phyloP scores from a whole-genome alignment of 2,888 invertebrate genomes.

The Chrysolina oricalcia region DNA sequence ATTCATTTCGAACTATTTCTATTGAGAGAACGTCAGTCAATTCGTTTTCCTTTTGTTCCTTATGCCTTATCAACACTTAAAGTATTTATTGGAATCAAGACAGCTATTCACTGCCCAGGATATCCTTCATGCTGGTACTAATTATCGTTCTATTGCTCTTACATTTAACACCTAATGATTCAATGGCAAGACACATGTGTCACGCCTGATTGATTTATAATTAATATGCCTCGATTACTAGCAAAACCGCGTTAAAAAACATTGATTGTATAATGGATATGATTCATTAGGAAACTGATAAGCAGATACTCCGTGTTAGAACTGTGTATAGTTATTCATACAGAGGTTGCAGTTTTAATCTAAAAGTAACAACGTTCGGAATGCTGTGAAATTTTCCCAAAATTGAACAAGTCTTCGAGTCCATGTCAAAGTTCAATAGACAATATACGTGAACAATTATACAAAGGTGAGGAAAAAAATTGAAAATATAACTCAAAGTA shows the following conservation, averaged over 20 bases:
- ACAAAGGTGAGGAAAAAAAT: too few relatives aligned
- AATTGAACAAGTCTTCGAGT: too few relatives aligned
- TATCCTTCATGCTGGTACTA: conserved; percentile 5
- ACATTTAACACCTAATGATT: conserved; percentile 14
- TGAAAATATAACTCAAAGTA: too few relatives aligned
- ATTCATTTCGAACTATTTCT: too few relatives aligned
- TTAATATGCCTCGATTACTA: not conserved
- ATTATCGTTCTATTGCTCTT: conserved; percentile 5
- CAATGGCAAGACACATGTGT: not conserved
- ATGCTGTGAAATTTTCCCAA: too few relatives aligned
- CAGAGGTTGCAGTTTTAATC: too few relatives aligned
- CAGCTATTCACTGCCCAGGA: not conserved
- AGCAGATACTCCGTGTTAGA: too few relatives aligned
- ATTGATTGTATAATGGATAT: not conserved
- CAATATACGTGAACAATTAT: too few relatives aligned
- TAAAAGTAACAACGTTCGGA: too few relatives aligned
- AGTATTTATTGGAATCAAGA: not conserved
- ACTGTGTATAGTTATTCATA: too few relatives aligned
- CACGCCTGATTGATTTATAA: conserved; percentile 7
- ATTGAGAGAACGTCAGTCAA: not conserved
- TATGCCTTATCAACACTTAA: not conserved
- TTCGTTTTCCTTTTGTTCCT: not conserved
- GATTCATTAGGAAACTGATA: not conserved
- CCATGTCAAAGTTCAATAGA: too few relatives aligned
- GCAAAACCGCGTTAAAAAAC: not conserved